Conservation (phyloP, 2,113 vertebrate species). For the Coregonus clupeaformis region DNA sequence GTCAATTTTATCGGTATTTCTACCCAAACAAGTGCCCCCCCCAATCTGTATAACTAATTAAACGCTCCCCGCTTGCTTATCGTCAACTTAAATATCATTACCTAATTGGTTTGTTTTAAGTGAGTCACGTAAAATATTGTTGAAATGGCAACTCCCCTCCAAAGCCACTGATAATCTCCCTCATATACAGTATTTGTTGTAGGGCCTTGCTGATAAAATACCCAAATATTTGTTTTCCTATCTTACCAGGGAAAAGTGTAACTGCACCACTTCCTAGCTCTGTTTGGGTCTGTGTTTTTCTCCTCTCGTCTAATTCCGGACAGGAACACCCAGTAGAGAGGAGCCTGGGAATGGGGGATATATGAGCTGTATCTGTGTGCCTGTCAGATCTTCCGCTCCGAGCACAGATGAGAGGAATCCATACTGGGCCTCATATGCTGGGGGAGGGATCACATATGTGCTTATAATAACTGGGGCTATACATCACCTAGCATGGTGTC, state of each 20-base stretch:
- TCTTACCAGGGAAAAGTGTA: not conserved
- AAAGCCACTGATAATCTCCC: conserved; percentile 1
- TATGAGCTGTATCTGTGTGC: conserved; percentile 19
- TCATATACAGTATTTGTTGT: not conserved
- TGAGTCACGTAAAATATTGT: not conserved
- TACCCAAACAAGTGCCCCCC: conserved; percentile 7
- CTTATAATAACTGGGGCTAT: conserved; percentile 18
- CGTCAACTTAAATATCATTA: not conserved
- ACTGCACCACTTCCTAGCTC: conserved; percentile 43
- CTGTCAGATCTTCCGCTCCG: conserved; percentile 28
- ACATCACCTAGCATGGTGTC: conserved; percentile 11
- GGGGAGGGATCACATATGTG: conserved; percentile 11
- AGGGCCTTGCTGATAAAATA: conserved; percentile 9
- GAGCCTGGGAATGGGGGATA: conserved; percentile 20
- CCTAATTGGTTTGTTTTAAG: not conserved
- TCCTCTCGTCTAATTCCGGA: conserved; percentile 3
- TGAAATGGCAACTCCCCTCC: conserved; percentile 9
- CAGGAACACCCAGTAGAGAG: not conserved
- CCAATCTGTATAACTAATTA: too few species aligned
- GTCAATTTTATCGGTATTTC: conserved; percentile 8
- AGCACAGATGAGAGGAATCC: conserved; percentile 44
- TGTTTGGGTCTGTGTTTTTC: conserved; percentile 1
- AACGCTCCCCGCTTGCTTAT: not conserved
- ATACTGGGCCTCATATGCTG: conserved; percentile 5
- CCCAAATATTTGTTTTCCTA: conserved; percentile 2